These are phyloP conservation scores for Cyclina sinensis DNA, from an alignment of 1,140 invertebrate species.

Conservation along the genomic window DNA sequence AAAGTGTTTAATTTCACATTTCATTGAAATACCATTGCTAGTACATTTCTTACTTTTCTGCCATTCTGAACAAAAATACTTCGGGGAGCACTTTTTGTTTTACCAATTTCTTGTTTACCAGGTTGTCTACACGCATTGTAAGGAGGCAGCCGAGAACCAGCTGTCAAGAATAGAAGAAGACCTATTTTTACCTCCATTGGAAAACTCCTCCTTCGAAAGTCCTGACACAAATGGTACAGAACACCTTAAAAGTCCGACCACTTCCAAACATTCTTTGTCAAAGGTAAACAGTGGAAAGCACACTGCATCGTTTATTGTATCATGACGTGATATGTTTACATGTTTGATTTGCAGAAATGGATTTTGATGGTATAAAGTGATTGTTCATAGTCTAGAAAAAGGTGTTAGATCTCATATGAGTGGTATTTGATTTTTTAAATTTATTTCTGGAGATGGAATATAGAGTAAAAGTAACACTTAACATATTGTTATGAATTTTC, in stretches of 20 bases:
- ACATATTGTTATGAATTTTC: not conserved
- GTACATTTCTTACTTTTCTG: too few relatives aligned
- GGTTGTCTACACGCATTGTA: slow-evolving; percentile 55
- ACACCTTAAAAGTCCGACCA: slow-evolving; percentile 33
- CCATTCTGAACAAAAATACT: too few relatives aligned
- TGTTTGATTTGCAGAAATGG: too few relatives aligned
- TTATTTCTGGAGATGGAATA: too few relatives aligned
- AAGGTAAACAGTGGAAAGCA: slow-evolving; percentile 35
- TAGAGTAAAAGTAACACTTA: not conserved
- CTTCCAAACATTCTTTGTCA: slow-evolving; percentile 45
- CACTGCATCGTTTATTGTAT: not conserved
- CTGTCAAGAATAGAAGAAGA: slow-evolving; percentile 49
- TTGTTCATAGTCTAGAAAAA: not conserved
- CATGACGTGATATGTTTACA: not conserved
- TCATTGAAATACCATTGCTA: too few relatives aligned
- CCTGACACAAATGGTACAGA: slow-evolving; percentile 44
- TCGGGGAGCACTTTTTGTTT: too few relatives aligned
- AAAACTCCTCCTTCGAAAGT: not conserved
- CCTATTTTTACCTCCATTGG: slow-evolving; percentile 58
- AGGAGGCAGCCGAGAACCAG: slow-evolving; percentile 58
- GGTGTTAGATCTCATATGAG: not conserved
- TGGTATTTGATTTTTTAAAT: not conserved
- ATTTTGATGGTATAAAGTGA: too few relatives aligned
- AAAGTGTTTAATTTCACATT: too few relatives aligned
- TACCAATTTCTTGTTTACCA: slow-evolving; percentile 23